Base-by-base conservation (phyloP, 2,888 invertebrate genomes). In the Orchesella flavescens region DNA sequence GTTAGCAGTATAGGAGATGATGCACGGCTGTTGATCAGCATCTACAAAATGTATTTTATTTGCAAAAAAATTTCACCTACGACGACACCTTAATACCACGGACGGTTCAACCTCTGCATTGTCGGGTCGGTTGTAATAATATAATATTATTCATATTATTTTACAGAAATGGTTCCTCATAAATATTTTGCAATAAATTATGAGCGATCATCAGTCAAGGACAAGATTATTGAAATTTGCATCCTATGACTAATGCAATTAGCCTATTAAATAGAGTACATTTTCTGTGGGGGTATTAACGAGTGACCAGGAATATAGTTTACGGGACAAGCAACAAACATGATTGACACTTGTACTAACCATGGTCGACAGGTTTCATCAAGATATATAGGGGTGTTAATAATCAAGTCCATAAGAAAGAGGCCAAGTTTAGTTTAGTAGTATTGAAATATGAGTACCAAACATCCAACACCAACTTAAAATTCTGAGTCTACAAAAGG, bases 331-430 rank as follows among this genome's bases (percentile, higher is more conserved):
- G 34, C 34, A 78, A 34, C 34, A 34, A 34, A 7, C 34, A 78
- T 78, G 78, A 78, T 78, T 78, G 78, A 78, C 78, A 61, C 61
- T 59, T 71, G 71, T 63, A 78, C 78, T 71, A 78, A 78, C 63
- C 44, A 53, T 71, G 61, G 69, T 61, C 44, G 78, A 78, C 78
- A 71, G 71, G 71, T 63, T 71, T 59, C 71, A 78, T 78, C 78
- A 78, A 78, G 78, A 78, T 78, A 63, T 61, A 71, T 78, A 61
- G 57, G 65, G 69, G 46, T 77, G 68, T 57, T 71, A 65, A 59
- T 78, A 59, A 57, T 49, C 57, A 34, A 66, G 66, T 19, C 65
- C 17, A 24, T 72, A 46, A 74, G 63, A 44, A 19, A 57, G 21
- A 57, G 34, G 57, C 57, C 76, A 68, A 68, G 76, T 66, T 77